These are phyloP conservation scores for Indicator indicator DNA, from an alignment of 2,113 vertebrate species.

Conservation along the genomic window DNA sequence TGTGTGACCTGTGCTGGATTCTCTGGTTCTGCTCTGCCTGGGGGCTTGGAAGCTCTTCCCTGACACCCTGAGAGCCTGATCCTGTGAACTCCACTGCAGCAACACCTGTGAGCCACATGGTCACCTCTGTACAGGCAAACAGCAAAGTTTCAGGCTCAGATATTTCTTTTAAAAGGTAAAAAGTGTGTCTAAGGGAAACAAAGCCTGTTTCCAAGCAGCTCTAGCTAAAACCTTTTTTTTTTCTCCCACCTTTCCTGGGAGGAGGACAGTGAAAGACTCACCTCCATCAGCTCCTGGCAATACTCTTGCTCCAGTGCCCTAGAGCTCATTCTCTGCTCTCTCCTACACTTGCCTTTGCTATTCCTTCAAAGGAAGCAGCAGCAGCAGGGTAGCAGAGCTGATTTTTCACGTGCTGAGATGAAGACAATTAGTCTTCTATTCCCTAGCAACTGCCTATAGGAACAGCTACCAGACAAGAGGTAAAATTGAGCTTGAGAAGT, in stretches of 20 bases:
- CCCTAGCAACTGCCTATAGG: slow-evolving; percentile 19
- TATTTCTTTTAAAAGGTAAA: neutral
- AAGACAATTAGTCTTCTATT: slow-evolving; percentile 23
- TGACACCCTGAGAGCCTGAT: too few species aligned
- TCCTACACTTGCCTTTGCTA: neutral
- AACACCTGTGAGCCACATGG: neutral
- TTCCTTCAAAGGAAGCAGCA: neutral
- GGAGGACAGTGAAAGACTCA: neutral
- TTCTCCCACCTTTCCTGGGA: neutral
- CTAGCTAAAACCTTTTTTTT: neutral
- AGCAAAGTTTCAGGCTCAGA: neutral
- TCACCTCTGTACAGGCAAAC: neutral
- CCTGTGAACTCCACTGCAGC: neutral
- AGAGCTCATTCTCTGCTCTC: neutral
- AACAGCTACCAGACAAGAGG: neutral
- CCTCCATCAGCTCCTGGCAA: neutral
- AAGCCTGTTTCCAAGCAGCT: neutral
- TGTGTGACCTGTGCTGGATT: too few species aligned
- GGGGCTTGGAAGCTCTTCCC: too few species aligned
- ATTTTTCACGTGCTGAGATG: neutral
- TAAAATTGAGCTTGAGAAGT: neutral
- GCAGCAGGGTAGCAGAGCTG: neutral
- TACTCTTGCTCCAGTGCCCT: neutral
- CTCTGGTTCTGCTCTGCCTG: too few species aligned
- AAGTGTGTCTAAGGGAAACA: neutral